Conservation (phyloP, 1,140 invertebrate genomes). For the Drosophila mauritiana region DNA sequence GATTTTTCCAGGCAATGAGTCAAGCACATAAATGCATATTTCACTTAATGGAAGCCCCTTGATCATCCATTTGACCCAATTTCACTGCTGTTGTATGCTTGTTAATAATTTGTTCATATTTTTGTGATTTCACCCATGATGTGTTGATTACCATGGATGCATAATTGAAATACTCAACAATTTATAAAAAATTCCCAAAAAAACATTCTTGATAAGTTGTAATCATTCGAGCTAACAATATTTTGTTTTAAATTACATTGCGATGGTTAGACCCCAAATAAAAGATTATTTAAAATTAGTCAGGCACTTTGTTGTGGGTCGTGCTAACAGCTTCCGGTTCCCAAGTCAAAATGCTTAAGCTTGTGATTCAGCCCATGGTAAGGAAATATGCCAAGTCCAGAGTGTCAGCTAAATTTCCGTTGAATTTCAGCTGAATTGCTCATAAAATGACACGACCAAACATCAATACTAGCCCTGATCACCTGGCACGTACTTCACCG, state of each 20-base stretch:
- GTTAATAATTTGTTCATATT: constrained; percentile 43
- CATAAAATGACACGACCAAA: constrained; percentile 31
- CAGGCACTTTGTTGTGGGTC: constrained; percentile 12
- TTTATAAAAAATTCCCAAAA: neutral
- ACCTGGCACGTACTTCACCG: constrained; percentile 68
- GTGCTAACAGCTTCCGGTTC: constrained; percentile 52
- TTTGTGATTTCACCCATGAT: constrained; percentile 7
- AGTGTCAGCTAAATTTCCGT: constrained; percentile 55
- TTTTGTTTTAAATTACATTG: constrained; percentile 23
- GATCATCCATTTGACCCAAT: constrained; percentile 64
- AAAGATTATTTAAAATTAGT: constrained; percentile 7
- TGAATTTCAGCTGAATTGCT: constrained; percentile 55
- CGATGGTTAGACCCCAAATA: too few species aligned
- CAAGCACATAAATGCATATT: constrained; percentile 26
- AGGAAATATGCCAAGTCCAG: constrained; percentile 19
- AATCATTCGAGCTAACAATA: neutral
- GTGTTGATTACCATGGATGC: neutral
- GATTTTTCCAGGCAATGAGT: constrained; percentile 48
- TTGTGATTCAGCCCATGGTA: constrained; percentile 49
- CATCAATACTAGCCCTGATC: constrained; percentile 28
- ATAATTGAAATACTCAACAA: constrained; percentile 10
- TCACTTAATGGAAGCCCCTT: constrained; percentile 50
- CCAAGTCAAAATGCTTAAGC: constrained; percentile 16
- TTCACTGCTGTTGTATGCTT: constrained; percentile 31
- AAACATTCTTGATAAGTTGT: constrained; percentile 12